Evolutionary conservation across 2,113 vertebrate genomes (phyloP).

Genomic region (Rhadina sibilatrix): DNA sequence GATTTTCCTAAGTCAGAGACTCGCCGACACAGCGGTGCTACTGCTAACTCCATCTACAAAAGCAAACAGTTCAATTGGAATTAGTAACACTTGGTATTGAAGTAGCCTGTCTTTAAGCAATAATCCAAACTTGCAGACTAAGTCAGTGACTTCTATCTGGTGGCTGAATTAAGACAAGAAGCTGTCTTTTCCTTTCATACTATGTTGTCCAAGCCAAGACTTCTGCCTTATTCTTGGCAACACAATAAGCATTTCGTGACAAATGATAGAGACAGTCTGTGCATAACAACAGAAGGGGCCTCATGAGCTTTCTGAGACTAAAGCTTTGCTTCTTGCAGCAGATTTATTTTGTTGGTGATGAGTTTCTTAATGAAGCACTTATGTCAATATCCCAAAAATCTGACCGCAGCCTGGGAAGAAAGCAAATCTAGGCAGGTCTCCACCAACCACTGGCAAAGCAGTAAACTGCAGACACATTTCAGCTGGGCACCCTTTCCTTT

Average conservation of each 20-base stretch:
- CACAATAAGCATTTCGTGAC: background rate
- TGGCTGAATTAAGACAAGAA: background rate
- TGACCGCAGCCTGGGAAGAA: background rate
- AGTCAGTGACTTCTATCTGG: background rate
- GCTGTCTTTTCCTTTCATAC: background rate
- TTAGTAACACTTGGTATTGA: background rate
- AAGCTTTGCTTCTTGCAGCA: background rate
- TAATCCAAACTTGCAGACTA: background rate
- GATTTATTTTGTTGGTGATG: background rate
- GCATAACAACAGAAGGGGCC: background rate
- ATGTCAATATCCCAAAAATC: background rate
- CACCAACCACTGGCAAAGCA: background rate
- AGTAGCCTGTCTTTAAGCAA: background rate
- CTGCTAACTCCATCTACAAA: slow-evolving; percentile 93
- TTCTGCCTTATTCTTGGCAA: background rate
- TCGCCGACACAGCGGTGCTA: slow-evolving; percentile 90
- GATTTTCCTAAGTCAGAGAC: slow-evolving; percentile 93
- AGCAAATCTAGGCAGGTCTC: background rate
- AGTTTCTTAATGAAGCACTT: background rate
- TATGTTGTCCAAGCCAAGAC: background rate
- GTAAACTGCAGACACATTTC: background rate
- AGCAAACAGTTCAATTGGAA: background rate
- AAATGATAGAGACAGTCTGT: background rate
- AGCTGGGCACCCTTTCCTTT: background rate
- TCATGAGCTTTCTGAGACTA: background rate